phyloP scores from a whole-genome alignment of 2,888 invertebrate genomes.

The Apamea epomidion region DNA sequence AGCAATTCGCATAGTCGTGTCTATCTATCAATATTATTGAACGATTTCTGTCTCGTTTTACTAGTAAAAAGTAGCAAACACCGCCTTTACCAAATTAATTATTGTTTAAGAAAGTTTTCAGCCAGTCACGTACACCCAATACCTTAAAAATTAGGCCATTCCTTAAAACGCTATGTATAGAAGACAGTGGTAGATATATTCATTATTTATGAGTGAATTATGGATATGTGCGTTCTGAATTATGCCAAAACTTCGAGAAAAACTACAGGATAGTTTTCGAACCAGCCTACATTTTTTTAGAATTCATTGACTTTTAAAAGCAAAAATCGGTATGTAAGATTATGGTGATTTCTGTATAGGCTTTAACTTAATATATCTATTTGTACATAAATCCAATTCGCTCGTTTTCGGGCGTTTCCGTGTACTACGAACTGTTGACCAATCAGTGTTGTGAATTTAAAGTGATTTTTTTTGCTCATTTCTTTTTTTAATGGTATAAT shows the following conservation, averaged over 20 bases:
- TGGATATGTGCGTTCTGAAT: constrained; percentile 72
- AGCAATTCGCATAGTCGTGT: constrained; percentile 12
- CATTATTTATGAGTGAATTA: constrained; percentile 67
- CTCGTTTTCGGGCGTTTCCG: constrained; percentile 28
- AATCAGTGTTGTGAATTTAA: constrained; percentile 59
- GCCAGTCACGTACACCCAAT: constrained; percentile 51
- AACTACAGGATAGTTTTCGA: constrained; percentile 25
- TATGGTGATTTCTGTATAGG: neutral
- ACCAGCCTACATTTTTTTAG: neutral
- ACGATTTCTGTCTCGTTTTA: neutral
- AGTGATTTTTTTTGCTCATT: neutral
- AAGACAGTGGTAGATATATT: constrained; percentile 57
- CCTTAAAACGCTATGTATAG: constrained; percentile 58
- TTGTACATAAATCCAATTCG: constrained; percentile 47
- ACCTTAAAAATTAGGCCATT: constrained; percentile 61
- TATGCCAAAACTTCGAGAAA: constrained; percentile 52
- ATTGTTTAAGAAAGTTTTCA: constrained; percentile 13
- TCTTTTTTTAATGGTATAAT: constrained; percentile 63
- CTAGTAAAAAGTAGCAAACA: neutral
- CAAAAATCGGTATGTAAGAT: constrained; percentile 1
- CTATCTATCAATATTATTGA: neutral
- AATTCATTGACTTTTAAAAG: neutral
- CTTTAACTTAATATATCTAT: neutral
- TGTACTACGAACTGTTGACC: constrained; percentile 22
- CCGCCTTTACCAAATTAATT: neutral